Conservation (phyloP, 2,888 invertebrate genomes). For the Tenodera sinensis region DNA sequence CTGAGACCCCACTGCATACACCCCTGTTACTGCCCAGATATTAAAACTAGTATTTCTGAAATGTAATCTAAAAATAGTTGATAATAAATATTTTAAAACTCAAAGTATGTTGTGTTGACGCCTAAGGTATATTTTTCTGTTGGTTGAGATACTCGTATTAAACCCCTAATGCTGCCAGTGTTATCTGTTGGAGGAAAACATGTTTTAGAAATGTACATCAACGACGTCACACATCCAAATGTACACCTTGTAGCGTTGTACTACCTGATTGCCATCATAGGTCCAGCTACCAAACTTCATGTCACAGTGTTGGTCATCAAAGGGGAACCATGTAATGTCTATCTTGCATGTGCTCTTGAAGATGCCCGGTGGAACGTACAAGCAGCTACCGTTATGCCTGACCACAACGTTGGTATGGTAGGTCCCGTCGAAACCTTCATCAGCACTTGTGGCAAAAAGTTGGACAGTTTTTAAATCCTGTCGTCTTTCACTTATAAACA, state of each 20-base stretch:
- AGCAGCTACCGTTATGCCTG: slow-evolving; percentile 95
- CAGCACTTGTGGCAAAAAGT: slow-evolving; percentile 68
- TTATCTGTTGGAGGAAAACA: not conserved
- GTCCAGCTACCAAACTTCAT: slow-evolving; percentile 99
- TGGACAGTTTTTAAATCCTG: slow-evolving; percentile 7
- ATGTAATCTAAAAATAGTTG: no score
- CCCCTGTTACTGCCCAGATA: no score
- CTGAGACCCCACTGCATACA: no score
- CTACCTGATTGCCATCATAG: slow-evolving; percentile 95
- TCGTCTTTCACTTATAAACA: not conserved
- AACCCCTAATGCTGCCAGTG: not conserved
- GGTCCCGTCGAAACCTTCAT: slow-evolving; percentile 99
- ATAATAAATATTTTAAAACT: no score
- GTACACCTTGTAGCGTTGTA: slow-evolving; percentile 20
- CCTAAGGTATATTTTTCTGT: no score
- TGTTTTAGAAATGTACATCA: not conserved
- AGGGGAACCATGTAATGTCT: slow-evolving; percentile 99
- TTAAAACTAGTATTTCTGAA: no score
- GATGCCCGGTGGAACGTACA: slow-evolving; percentile 99
- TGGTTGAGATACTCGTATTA: no score
- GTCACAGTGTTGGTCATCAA: slow-evolving; percentile 99
- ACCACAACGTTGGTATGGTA: slow-evolving; percentile 99
- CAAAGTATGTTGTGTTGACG: no score
- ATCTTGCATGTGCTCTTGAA: slow-evolving; percentile 99
- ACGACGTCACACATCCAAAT: slow-evolving; percentile 10